These are phyloP conservation scores for Teleiodes luculella DNA, from an alignment of 2,888 invertebrate species.

Conservation along the genomic window DNA sequence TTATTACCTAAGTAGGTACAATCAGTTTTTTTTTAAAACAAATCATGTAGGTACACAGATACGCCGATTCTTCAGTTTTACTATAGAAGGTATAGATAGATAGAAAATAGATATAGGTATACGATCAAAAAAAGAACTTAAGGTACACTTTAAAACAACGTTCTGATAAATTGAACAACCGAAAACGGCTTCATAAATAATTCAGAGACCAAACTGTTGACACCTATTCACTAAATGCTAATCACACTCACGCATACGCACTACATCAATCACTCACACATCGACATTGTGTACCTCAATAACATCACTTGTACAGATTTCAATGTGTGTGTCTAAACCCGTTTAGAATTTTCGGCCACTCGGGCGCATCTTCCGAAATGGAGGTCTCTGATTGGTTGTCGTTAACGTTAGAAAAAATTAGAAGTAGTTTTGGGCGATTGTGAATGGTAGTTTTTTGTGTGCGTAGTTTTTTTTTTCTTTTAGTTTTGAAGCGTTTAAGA, in stretches of 20 bases:
- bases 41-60: too few species aligned
- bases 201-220: conserved; percentile 44
- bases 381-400: conserved; percentile 43
- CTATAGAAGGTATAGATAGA: too few species aligned
- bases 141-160: neutral
- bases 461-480: conserved; percentile 8
- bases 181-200: conserved; percentile 45
- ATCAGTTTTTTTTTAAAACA: too few species aligned
- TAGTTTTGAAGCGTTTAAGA: neutral
- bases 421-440: conserved; percentile 28
- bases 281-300: neutral
- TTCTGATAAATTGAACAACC: conserved; percentile 28
- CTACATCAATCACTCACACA: conserved; percentile 18
- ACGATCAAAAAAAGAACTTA: too few species aligned
- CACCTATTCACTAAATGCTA: conserved; percentile 67
- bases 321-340: conserved; percentile 56
- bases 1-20: too few species aligned
- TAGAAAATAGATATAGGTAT: too few species aligned
- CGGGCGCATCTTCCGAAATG: conserved; percentile 52
- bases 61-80: too few species aligned
- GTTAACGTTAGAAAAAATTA: conserved; percentile 56
- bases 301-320: neutral
- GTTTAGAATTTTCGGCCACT: conserved; percentile 61
- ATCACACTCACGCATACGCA: conserved; percentile 37
- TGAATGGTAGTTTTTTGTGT: conserved; percentile 36